Percentiles rank a stretch among this genome's conserved stretches.
Conservation (phyloP, 1,140 invertebrate species). For the Drosophila punjabiensis region DNA sequence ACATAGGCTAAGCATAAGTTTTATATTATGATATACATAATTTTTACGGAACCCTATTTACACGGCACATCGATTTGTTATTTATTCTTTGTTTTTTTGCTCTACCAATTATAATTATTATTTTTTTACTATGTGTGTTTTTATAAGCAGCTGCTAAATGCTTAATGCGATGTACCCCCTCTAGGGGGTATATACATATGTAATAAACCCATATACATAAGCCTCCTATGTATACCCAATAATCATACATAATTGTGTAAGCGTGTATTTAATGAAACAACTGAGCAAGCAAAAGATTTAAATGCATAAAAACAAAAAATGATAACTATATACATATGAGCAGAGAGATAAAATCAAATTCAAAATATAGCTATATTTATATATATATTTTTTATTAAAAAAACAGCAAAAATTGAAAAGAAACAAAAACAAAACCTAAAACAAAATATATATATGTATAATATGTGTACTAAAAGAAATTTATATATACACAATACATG, state of each 20-base stretch:
- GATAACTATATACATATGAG: conserved; percentile 82
- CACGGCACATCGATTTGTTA: conserved; percentile 68
- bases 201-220: conserved; percentile 29
- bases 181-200: conserved; percentile 16
- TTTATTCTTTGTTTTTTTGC: conserved; percentile 75
- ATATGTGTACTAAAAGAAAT: conserved; percentile 72
- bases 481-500: conserved; percentile 66
- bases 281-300: conserved; percentile 68
- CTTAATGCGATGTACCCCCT: conserved; percentile 25
- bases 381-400: conserved; percentile 84
- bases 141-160: conserved; percentile 24
- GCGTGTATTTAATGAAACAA: conserved; percentile 50
- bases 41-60: conserved; percentile 62
- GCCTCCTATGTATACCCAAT: conserved; percentile 45
- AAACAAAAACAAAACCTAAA: conserved; percentile 48
- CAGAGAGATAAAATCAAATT: conserved; percentile 82
- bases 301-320: conserved; percentile 56
- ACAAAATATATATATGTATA: conserved; percentile 61
- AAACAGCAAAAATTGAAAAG: conserved; percentile 32
- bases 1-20: conserved; percentile 60
- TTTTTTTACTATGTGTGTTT: conserved; percentile 52
- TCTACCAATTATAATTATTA: conserved; percentile 45
- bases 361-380: conserved; percentile 80
- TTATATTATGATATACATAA: conserved; percentile 52
- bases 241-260: conserved; percentile 46